phyloP scores from a whole-genome alignment of 2,888 invertebrate species.

The Ophioninae sp. region DNA sequence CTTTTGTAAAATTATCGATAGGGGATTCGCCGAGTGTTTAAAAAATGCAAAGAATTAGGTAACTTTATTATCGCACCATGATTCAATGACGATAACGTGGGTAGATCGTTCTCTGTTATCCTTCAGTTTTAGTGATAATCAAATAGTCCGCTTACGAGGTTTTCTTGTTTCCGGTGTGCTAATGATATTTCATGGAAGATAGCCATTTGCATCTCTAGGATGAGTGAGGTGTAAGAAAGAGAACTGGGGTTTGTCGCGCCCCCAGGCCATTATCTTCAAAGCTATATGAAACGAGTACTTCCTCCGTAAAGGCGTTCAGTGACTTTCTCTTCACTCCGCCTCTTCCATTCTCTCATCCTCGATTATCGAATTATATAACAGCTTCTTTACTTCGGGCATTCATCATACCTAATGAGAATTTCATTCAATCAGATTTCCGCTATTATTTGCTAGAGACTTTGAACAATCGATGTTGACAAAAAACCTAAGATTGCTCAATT shows the following conservation, averaged over 20 bases:
- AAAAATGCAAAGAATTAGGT: neutral
- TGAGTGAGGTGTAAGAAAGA: neutral
- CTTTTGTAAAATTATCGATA: neutral
- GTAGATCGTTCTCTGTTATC: neutral
- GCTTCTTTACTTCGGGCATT: conserved; percentile 16
- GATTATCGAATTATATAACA: conserved; percentile 23
- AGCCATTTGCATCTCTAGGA: conserved; percentile 41
- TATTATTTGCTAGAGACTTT: neutral
- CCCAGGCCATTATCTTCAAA: conserved; percentile 35
- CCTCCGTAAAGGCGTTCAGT: conserved; percentile 17
- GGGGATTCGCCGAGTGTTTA: neutral
- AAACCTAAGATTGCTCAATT: neutral
- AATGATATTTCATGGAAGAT: conserved; percentile 37
- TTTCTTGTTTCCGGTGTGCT: conserved; percentile 5
- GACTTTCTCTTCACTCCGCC: neutral
- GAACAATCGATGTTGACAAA: neutral
- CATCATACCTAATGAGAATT: neutral
- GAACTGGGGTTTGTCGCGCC: neutral
- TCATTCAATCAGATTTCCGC: conserved; percentile 8
- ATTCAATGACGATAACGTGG: conserved; percentile 2
- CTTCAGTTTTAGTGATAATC: conserved; percentile 8
- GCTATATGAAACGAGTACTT: neutral
- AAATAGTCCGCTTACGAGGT: conserved; percentile 7
- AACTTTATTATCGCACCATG: too few relatives aligned
- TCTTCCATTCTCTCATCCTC: neutral